Percentiles rank a stretch among this genome's conserved stretches.
Evolutionary conservation across 2,113 vertebrate species (phyloP).

Genomic region (Bubo scandiacus): DNA sequence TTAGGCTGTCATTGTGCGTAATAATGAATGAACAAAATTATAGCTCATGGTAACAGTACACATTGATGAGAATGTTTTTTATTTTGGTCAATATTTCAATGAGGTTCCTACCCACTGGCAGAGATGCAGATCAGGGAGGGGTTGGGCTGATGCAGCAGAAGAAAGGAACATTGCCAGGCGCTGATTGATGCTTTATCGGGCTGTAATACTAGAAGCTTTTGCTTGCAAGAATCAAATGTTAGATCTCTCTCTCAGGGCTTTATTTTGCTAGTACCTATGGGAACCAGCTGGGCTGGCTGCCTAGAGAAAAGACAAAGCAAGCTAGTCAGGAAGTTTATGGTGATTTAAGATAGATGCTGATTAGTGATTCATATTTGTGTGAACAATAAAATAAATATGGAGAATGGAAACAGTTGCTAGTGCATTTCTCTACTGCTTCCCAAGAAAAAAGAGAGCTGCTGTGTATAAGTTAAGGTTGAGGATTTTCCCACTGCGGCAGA

Average conservation of each 20-base stretch:
- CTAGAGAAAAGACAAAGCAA: slow-evolving; percentile 47
- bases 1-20: not conserved
- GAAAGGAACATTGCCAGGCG: not conserved
- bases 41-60: not conserved
- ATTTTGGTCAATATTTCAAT: slow-evolving; percentile 49
- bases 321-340: slow-evolving; percentile 3
- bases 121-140: not conserved
- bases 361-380: slow-evolving; percentile 26
- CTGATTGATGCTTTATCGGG: not conserved
- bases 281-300: slow-evolving; percentile 22
- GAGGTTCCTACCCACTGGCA: not conserved
- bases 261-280: slow-evolving; percentile 40
- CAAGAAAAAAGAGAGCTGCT: not conserved
- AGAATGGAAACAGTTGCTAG: not conserved
- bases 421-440: not conserved
- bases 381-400: slow-evolving; percentile 14
- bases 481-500: not conserved
- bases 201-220: slow-evolving; percentile 11
- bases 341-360: slow-evolving; percentile 30
- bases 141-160: not conserved
- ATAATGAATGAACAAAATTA: not conserved
- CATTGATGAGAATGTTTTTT: not conserved
- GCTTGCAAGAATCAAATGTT: slow-evolving; percentile 34
- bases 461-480: not conserved
- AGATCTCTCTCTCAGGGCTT: slow-evolving; percentile 28